Evolutionary conservation across 2,797 vertebrate species (phyloP).

Genomic region (Pelodytes ibericus): DNA sequence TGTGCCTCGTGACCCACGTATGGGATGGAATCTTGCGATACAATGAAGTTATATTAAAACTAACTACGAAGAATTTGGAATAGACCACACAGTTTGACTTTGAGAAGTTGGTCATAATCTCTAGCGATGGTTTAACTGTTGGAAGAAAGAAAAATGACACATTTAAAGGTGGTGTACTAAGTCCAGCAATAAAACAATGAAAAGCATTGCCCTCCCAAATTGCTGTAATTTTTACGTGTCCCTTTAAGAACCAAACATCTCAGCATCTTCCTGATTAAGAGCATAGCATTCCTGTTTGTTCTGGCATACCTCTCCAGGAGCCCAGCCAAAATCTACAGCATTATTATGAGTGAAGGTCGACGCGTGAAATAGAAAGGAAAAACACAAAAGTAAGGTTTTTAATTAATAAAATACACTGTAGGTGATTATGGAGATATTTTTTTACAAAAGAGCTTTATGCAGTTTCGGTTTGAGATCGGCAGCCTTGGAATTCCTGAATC

Average conservation of each 20-base stretch:
- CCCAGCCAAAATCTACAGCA: conserved; percentile 37
- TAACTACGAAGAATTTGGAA: too few species aligned
- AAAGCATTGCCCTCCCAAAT: neutral
- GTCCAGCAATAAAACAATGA: neutral
- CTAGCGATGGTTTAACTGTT: too few species aligned
- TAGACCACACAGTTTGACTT: neutral
- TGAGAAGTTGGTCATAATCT: neutral
- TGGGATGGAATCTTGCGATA: neutral
- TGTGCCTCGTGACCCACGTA: neutral
- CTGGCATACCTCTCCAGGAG: conserved; percentile 7
- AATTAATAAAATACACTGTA: conserved; percentile 48
- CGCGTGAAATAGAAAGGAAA: conserved; percentile 40
- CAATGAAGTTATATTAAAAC: neutral
- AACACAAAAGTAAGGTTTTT: conserved; percentile 37
- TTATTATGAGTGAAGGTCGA: conserved; percentile 41
- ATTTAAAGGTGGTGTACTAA: neutral
- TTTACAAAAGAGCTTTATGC: conserved; percentile 30
- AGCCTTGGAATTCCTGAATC: conserved; percentile 12
- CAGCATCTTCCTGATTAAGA: conserved; percentile 30
- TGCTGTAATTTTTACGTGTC: conserved; percentile 14
- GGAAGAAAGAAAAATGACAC: too few species aligned
- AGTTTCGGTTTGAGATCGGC: conserved; percentile 28
- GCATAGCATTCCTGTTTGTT: conserved; percentile 33
- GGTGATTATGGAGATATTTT: conserved; percentile 44
- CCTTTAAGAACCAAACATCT: conserved; percentile 19